Percentiles rank a stretch among this genome's conserved stretches.
These are phyloP conservation scores for Nymphicus hollandicus DNA, from an alignment of 2,113 vertebrate species.

Conservation along the genomic window DNA sequence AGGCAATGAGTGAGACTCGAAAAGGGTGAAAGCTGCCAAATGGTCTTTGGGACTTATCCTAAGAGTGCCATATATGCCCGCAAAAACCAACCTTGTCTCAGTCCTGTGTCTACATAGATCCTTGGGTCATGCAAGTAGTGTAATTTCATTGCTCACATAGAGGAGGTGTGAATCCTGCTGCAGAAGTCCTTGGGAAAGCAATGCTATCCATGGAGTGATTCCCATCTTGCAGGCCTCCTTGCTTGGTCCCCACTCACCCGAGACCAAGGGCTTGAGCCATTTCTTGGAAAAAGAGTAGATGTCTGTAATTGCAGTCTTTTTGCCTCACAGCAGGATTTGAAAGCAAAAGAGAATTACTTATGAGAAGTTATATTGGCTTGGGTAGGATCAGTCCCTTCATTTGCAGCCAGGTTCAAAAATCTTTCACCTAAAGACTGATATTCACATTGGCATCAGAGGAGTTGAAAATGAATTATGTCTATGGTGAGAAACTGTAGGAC, in stretches of 20 bases:
- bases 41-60: neutral
- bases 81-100: neutral
- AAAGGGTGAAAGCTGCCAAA: neutral
- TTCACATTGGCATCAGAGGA: neutral
- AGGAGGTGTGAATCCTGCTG: neutral
- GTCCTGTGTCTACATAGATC: neutral
- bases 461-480: neutral
- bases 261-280: neutral
- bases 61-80: neutral
- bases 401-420: neutral
- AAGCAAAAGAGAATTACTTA: neutral
- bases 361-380: neutral
- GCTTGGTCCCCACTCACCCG: rapidly evolving
- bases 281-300: neutral
- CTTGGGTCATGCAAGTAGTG: rapidly evolving
- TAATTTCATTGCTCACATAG: neutral
- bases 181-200: neutral
- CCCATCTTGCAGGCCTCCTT: neutral
- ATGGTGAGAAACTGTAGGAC: neutral
- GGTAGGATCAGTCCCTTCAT: neutral
- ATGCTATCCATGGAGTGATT: rapidly evolving
- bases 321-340: neutral
- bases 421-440: neutral
- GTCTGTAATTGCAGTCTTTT: neutral
- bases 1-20: neutral